Conservation (phyloP, 2,888 invertebrate genomes). For the Latrodectus elegans region DNA sequence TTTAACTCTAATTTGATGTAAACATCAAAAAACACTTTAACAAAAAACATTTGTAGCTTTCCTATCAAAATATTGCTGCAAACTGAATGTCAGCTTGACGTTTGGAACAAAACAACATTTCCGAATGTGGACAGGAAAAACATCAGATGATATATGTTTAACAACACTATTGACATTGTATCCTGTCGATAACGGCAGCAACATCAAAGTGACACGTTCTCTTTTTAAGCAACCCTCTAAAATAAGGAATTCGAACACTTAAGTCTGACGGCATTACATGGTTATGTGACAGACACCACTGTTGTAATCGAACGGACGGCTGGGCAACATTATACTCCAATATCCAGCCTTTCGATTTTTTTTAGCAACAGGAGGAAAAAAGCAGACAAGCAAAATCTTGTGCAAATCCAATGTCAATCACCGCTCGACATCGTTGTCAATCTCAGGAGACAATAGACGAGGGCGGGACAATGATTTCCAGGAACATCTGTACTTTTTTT, state of each 20-base stretch:
- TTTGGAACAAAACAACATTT: too few species aligned
- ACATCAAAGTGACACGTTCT: background rate
- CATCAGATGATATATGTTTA: too few species aligned
- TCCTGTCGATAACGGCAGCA: too few species aligned
- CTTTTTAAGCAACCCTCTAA: background rate
- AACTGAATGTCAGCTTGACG: too few species aligned
- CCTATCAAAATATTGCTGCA: too few species aligned
- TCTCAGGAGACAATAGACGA: slow-evolving; percentile 29
- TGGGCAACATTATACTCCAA: slow-evolving; percentile 26
- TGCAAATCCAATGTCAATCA: slow-evolving; percentile 24
- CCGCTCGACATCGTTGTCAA: slow-evolving; percentile 31
- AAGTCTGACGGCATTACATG: slow-evolving; percentile 22
- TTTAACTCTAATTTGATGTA: too few species aligned
- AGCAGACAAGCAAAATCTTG: slow-evolving; percentile 23
- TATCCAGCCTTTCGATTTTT: background rate
- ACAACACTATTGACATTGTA: too few species aligned
- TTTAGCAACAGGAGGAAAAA: background rate
- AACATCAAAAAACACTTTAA: too few species aligned
- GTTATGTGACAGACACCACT: slow-evolving; percentile 34
- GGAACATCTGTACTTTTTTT: slow-evolving; percentile 57
- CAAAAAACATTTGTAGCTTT: too few species aligned
- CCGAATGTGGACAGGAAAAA: too few species aligned
- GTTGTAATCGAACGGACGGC: slow-evolving; percentile 45
- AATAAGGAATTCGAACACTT: slow-evolving; percentile 15
- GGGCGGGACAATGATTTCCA: slow-evolving; percentile 54